These are phyloP conservation scores for Ctenomys sociabilis DNA, from an alignment of 2,113 vertebrate species.

Conservation along the genomic window DNA sequence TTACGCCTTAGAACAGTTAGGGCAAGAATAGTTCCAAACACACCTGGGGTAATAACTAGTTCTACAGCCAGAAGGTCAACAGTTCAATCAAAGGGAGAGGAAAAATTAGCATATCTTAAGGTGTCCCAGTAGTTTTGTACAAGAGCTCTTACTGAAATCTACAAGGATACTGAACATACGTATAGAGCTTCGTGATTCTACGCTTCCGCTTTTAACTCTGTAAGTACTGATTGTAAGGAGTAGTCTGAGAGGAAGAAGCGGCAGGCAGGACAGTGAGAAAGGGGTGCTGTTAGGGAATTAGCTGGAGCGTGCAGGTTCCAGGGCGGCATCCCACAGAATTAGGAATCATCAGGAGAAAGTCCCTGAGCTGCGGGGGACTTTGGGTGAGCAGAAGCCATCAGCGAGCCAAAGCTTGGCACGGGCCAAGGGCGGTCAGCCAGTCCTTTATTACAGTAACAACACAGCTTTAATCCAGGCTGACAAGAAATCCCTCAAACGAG, in stretches of 20 bases:
- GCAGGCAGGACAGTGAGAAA: slow-evolving; percentile 33
- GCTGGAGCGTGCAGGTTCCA: slow-evolving; percentile 28
- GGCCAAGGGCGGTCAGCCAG: slow-evolving; percentile 30
- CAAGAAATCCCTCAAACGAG: slow-evolving; percentile 3
- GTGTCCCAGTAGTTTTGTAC: slow-evolving; percentile 63
- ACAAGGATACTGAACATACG: slow-evolving; percentile 54
- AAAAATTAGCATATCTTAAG: slow-evolving; percentile 64
- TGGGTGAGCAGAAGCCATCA: not conserved
- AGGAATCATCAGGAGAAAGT: not conserved
- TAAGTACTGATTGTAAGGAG: not conserved
- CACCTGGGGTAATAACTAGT: slow-evolving; percentile 71
- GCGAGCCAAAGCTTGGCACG: not conserved
- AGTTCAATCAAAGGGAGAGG: slow-evolving; percentile 54
- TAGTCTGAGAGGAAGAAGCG: slow-evolving; percentile 34
- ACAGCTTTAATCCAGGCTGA: not conserved
- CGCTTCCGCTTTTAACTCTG: slow-evolving; percentile 64
- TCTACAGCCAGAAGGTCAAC: slow-evolving; percentile 61
- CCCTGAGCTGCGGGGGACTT: not conserved
- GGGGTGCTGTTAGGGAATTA: not conserved
- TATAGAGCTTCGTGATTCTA: slow-evolving; percentile 36
- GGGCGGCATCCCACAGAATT: not conserved
- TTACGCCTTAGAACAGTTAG: slow-evolving; percentile 33
- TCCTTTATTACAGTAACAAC: not conserved
- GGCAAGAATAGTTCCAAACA: slow-evolving; percentile 63
- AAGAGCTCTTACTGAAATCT: slow-evolving; percentile 65